A percentile compares a stretch with the other conserved stretches of the same genome.
Conservation (phyloP, 2,888 invertebrate species). For the Cataglyphis livida region DNA sequence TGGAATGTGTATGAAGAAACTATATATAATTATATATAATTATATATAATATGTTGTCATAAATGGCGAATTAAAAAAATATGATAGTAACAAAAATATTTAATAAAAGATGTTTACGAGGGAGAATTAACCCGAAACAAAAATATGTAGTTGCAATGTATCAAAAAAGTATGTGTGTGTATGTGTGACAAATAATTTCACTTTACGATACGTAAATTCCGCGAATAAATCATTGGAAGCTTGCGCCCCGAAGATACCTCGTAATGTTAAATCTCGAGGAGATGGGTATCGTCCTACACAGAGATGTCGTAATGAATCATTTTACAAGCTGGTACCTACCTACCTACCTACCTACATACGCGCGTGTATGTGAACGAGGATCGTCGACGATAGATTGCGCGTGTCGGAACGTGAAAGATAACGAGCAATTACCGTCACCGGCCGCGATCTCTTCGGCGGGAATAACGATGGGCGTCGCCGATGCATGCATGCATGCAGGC, state of each 20-base stretch:
- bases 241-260: background rate
- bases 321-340: conserved; percentile 17
- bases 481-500: background rate
- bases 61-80: background rate
- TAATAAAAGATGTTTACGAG: background rate
- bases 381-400: conserved; percentile 48
- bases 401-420: conserved; percentile 60
- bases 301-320: conserved; percentile 52
- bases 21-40: background rate
- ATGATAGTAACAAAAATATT: background rate
- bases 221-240: conserved; percentile 3
- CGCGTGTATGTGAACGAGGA: conserved; percentile 19
- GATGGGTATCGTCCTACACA: conserved; percentile 2
- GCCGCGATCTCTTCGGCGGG: conserved; percentile 37
- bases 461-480: conserved; percentile 2
- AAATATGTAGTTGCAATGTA: background rate
- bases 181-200: background rate
- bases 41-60: background rate
- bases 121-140: background rate
- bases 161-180: background rate
- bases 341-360: background rate
- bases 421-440: conserved; percentile 61
- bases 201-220: background rate
- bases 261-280: conserved; percentile 29
- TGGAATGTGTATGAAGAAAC: background rate